These are phyloP conservation scores for Dryobota labecula DNA, from an alignment of 2,888 invertebrate species.

Conservation along the genomic window DNA sequence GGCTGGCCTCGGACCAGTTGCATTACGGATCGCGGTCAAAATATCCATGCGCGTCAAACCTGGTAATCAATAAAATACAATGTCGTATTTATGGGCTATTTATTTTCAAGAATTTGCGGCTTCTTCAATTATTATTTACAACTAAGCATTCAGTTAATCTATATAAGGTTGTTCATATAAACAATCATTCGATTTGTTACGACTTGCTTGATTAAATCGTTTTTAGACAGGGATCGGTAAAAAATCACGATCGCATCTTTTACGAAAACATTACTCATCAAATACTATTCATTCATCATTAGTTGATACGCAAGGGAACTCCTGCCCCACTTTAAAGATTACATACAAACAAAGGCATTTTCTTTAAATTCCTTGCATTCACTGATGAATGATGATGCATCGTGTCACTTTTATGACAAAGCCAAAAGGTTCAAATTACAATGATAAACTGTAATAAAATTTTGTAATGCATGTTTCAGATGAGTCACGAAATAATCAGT, in stretches of 20 bases:
- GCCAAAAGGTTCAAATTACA: conserved; percentile 26
- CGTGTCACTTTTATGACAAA: not conserved
- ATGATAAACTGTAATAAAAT: not conserved
- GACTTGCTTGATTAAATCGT: not conserved
- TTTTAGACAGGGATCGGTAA: not conserved
- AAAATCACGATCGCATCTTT: not conserved
- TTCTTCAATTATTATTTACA: conserved; percentile 1
- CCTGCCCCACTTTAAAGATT: conserved; percentile 24
- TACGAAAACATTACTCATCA: not conserved
- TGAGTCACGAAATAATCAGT: conserved; percentile 34
- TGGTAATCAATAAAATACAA: conserved; percentile 55
- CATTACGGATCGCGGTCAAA: conserved; percentile 99
- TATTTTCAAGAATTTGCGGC: not conserved
- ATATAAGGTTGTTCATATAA: not conserved
- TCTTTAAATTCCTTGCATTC: not conserved
- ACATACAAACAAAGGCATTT: conserved; percentile 12
- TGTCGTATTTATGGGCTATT: not conserved
- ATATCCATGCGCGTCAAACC: conserved; percentile 98
- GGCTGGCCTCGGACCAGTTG: conserved; percentile 98
- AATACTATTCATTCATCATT: conserved; percentile 12
- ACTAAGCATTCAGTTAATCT: not conserved
- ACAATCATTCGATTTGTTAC: not conserved
- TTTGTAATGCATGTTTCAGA: conserved; percentile 2
- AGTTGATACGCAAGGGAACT: conserved; percentile 10
- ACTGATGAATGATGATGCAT: not conserved